Evolutionary conservation across 1,140 invertebrate species (phyloP), one percentile per base, ranked within the genome.

Genomic region (Tetranychus urticae): DNA sequence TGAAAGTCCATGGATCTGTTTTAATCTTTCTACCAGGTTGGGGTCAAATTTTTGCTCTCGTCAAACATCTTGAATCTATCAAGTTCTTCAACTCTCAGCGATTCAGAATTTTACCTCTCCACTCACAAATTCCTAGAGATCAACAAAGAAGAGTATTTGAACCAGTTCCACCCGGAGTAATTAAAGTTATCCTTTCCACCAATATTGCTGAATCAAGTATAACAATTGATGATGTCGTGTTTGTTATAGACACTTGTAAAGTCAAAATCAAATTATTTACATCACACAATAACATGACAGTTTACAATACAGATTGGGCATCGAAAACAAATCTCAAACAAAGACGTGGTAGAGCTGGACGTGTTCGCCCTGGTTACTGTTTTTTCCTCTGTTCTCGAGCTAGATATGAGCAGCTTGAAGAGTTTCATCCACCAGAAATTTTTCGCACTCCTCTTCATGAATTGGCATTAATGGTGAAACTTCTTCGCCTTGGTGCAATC

Each of bases 171-270:
- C 69, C 75, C 0, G 75, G 77, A 50, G 76, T 84, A 1, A 85
- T 94, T 63, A 99, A 99, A 74, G 97, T 93, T 71, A 92, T 99
- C 63, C 81, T 98, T 2, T 90, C 91, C 1, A 99, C 94, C n/a
- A 99, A 99, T 70, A 97, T 99, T 61, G 93, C 96, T 0, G 96
- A 99, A 77, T 98, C 96, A 1, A 97, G 92, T 5, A 84, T 99
- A 4, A 99, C 96, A 0, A 97, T 99, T 62, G 94, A 99, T 75
- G 94, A 93, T 4, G 86, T 99, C 63, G 76, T 93, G 69, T 98
- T 98, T 77, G 93, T 99, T 2, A 80, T 90, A 6, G 96, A 99
- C 74, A 96, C 90, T 13, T 88, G 88, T 81, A 1, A 88, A 88
- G 70, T 88, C 0, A 94, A 94, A 70, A 86, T 92, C 77, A 96